Evolutionary conservation across 1,140 invertebrate genomes (phyloP).

Genomic region (Aphis gossypii): DNA sequence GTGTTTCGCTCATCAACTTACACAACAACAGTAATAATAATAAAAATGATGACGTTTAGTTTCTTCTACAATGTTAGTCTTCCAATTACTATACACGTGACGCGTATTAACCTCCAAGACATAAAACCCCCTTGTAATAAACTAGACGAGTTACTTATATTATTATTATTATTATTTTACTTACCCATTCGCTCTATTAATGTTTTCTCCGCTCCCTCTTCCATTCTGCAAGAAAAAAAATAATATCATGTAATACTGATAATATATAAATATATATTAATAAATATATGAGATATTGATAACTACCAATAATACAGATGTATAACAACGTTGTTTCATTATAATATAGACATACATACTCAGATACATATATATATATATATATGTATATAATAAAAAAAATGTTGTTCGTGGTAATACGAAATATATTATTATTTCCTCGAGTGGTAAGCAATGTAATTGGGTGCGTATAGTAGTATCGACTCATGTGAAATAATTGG

Average conservation of each 20-base stretch:
- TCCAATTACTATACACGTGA: background rate
- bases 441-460: constrained; percentile 14
- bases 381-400: background rate
- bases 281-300: too few species aligned
- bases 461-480: background rate
- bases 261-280: too few species aligned
- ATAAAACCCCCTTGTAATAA: background rate
- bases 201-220: constrained; percentile 75
- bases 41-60: background rate
- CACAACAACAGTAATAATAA: background rate
- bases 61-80: background rate
- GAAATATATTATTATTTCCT: constrained; percentile 2
- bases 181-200: constrained; percentile 80
- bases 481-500: constrained; percentile 28
- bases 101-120: background rate
- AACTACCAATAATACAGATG: background rate
- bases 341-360: background rate
- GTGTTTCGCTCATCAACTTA: background rate
- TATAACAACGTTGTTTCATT: background rate
- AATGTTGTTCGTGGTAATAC: background rate
- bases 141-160: background rate
- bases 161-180: constrained; percentile 62
- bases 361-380: background rate
- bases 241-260: constrained; percentile 57
- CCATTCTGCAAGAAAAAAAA: constrained; percentile 82